Evolutionary conservation across 2,888 invertebrate species (phyloP).

Genomic region (Phortica magna): DNA sequence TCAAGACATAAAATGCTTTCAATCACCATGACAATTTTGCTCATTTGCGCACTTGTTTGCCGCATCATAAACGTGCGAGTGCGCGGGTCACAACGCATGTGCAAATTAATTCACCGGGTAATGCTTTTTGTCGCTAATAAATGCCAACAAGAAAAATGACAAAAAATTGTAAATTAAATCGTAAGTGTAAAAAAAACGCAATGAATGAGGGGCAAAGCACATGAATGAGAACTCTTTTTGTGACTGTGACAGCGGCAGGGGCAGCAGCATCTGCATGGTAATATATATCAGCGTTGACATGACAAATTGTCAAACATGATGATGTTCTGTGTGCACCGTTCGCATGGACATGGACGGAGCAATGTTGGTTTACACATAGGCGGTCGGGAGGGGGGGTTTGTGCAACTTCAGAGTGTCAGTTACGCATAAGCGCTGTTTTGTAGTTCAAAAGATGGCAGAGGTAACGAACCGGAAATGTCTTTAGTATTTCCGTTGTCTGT

Average conservation of each 20-base stretch:
- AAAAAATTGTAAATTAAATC: slow-evolving; percentile 27
- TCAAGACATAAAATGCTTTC: too few species aligned
- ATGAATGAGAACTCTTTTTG: background rate
- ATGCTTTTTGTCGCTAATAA: slow-evolving; percentile 12
- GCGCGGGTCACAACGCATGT: background rate
- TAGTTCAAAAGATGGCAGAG: slow-evolving; percentile 46
- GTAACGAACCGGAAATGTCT: slow-evolving; percentile 73
- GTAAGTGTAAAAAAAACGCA: background rate
- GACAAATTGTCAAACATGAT: slow-evolving; percentile 36
- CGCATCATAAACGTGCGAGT: background rate
- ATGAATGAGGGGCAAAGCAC: background rate
- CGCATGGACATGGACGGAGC: slow-evolving; percentile 9
- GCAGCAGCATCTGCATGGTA: background rate
- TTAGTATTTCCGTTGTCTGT: slow-evolving; percentile 69
- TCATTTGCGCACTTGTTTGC: background rate
- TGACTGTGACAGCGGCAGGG: background rate
- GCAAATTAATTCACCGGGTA: background rate
- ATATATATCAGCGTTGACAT: slow-evolving; percentile 34
- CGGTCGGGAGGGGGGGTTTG: background rate
- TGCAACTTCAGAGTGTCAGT: background rate
- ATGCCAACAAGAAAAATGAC: slow-evolving; percentile 28
- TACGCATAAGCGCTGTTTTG: background rate
- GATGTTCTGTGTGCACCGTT: slow-evolving; percentile 35
- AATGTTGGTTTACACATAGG: background rate
- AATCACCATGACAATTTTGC: too few species aligned